These are phyloP conservation scores for Athalia rosae DNA, from an alignment of 2,888 invertebrate species.

Conservation along the genomic window DNA sequence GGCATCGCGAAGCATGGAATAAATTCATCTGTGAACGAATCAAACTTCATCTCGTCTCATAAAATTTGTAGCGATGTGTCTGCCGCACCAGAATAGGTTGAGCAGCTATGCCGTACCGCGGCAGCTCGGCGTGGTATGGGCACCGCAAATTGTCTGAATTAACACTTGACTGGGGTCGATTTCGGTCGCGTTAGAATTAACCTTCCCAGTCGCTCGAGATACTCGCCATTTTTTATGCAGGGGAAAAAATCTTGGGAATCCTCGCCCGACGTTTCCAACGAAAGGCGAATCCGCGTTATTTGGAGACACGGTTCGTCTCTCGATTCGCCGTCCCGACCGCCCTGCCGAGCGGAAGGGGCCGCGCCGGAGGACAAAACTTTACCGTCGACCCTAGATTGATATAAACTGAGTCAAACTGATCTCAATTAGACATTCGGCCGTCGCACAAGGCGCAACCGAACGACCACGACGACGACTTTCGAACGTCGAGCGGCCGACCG, in stretches of 20 bases:
- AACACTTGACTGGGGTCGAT: slow-evolving; percentile 65
- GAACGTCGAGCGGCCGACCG: background rate
- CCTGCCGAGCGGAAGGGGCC: background rate
- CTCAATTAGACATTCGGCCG: slow-evolving; percentile 58
- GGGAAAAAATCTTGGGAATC: background rate
- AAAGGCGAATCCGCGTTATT: background rate
- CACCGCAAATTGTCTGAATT: slow-evolving; percentile 69
- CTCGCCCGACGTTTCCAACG: background rate
- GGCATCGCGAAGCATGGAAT: background rate
- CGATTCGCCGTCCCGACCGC: background rate
- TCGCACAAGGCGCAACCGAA: slow-evolving; percentile 32
- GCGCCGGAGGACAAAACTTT: slow-evolving; percentile 52
- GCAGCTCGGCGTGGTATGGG: slow-evolving; percentile 41
- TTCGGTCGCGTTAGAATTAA: slow-evolving; percentile 38
- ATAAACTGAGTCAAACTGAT: slow-evolving; percentile 57
- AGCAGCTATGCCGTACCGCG: slow-evolving; percentile 47
- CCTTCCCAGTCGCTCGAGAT: background rate
- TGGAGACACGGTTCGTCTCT: background rate
- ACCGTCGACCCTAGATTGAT: slow-evolving; percentile 55
- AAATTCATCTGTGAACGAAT: slow-evolving; percentile 37
- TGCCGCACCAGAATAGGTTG: slow-evolving; percentile 51
- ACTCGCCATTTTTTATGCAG: background rate
- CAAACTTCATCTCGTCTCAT: slow-evolving; percentile 41
- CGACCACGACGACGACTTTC: slow-evolving; percentile 16
- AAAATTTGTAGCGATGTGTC: slow-evolving; percentile 45